Evolutionary conservation across 2,797 vertebrate species (phyloP), one percentile per base, ranked within the genome.

Genomic region (Melanotaenia trifasciata): DNA sequence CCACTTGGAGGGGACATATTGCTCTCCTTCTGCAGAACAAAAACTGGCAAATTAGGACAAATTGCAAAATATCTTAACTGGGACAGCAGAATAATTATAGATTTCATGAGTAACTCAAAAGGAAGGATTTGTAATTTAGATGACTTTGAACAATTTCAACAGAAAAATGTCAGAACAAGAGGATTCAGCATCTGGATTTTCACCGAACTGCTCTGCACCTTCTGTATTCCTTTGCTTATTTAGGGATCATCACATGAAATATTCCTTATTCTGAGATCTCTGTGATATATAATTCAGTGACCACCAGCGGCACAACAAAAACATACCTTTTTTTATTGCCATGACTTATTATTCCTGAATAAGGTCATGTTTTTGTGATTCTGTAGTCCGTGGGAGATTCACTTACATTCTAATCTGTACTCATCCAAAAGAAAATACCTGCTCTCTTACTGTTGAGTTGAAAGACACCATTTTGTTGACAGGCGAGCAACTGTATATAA

Each of bases 281-380:
- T 71, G 38, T 70, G 61, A 86, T 88, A 66, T 86, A 63, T 81
- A 89, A 89, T 87, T 84, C 72, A 91, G 70, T 26, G 58, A 62
- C 70, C 66, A 76, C 22, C 61, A 70, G 60, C 67, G 61, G 32
- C 77, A 72, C 64, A 76, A 73, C 57, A 84, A 78, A n/a, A 78
- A 71, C 69, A 76, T 28, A 45, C 32, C 32, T 28, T 40, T 24
- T 80, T 58, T 79, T 38, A 68, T 62, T 26, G 24, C 20, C 33
- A 20, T 26, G 26, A 14, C 18, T 61, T 43, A 26, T 65, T 58
- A 66, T 67, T 80, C 62, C 30, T 33, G 56, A 53, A 75, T 69
- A 73, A 50, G 28, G 30, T 28, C n/a, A 11, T 56, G 62, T 70
- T 63, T 12, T 28, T 65, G 30, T 65, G 20, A 43, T 58, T 66